Base-by-base conservation (phyloP, 2,797 vertebrate species). In the Semaprochilodus insignis region DNA sequence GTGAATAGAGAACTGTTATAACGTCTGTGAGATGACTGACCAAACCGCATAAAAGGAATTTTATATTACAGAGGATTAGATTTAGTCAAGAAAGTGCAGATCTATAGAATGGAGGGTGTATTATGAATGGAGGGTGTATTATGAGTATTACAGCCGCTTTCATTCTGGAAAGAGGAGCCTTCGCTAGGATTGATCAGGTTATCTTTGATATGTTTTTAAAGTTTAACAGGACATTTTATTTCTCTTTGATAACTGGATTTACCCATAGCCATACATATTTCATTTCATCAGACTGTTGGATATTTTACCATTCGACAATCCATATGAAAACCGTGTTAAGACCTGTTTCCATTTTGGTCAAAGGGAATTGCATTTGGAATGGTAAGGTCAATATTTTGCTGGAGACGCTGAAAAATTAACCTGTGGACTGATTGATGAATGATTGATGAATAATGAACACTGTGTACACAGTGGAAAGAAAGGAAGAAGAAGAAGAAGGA, bases 191-290 rank as follows among this genome's bases (percentile, higher is more conserved):
- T 48, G 19, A 59, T 13, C 27, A 14, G 25, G 23, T 11, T 55
- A 16, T 65, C 44, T 54, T 27, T 34, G 63, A 25, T 71, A 34
- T 59, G 63, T 11, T 55, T 25, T 62, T 63, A 72, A 71, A 77
- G 1, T 21, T 77, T 77, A 77, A 66, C 31, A 34, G 11, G 11
- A 15, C n/a, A 27, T 71, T 85, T 80, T 60, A 66, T 73, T 82
- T 72, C 65, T 40, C 55, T 77, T 77, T 67, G 31, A 57, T 81
- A 36, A 67, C 55, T 75, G 14, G 19, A 72, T 82, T 82, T 65
- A 63, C 31, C 17, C 31, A 51, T 15, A 40, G 54, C 54, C 48
- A 15, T 77, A 75, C 65, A 75, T 74, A 74, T 76, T 79, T 66
- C 0, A 83, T 76, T 79, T 66, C 0, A 83, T 81, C 62, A 23